Base-by-base conservation (phyloP, 2,888 invertebrate genomes). In the Laspeyria flexula region DNA sequence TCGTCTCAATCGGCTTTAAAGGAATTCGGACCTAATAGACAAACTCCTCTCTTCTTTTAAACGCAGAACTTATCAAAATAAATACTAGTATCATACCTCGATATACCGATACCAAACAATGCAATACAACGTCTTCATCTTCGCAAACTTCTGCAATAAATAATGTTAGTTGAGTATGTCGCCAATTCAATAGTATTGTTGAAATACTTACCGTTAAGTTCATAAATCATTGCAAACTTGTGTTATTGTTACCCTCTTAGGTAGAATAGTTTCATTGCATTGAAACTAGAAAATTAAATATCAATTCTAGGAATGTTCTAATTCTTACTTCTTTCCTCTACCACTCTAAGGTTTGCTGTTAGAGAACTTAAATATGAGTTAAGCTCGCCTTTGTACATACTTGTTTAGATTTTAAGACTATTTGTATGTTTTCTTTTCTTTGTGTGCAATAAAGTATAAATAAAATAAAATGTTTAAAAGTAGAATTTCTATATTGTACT, bases 161-260 rank as follows among this genome's bases (percentile, higher is more conserved):
- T 76, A 74, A 74, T 63, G 71, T 72, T 71, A 66, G 64, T 74
- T 71, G 75, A 73, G 77, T 71, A 66, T 76, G 76, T 72, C 74
- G 59, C 53, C 65, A 63, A 76, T 79, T 79, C 73, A 79, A 76
- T 77, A 72, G 60, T 68, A 70, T 65, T 60, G 65, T 72, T 67
- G 71, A 69, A 73, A 75, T 71, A 69, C 64, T 73, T 68, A 64
- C 58, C 41, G 52, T 48, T 58, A 49, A 43, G 39, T 60, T 51
- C 23, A 52, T 66, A 66, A 62, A 58, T 65, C 55, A 62, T 53
- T 30, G 33, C 5, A 11, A 55, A 68, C 47, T 68, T 60, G 35
- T 42, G 44, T 49, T 60, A 50, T 60, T 52, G 60, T 56, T 52
- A 23, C 25, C 46, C 35, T 48, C 33, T 42, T 51, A 38, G 25